Evolutionary conservation across 2,797 vertebrate genomes (phyloP).

Genomic region (Linurgus olivaceus): DNA sequence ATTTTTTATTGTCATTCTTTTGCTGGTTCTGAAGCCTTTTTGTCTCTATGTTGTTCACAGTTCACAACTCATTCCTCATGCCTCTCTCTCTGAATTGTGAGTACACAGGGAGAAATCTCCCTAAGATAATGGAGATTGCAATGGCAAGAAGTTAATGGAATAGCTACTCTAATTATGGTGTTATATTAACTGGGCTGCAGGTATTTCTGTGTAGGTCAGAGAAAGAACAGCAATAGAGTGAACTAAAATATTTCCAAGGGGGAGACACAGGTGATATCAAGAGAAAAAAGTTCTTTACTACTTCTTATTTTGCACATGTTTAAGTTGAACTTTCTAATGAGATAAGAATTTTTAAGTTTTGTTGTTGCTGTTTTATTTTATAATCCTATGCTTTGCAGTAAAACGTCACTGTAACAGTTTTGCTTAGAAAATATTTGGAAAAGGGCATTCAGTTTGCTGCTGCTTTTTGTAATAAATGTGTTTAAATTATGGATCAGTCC

Average conservation of each 20-base stretch:
- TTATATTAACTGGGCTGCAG: not conserved
- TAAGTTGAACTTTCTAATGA: not conserved
- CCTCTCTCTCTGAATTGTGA: not conserved
- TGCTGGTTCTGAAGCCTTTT: not conserved
- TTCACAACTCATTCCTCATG: not conserved
- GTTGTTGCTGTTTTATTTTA: not conserved
- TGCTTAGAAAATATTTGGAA: not conserved
- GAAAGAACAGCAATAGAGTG: not conserved
- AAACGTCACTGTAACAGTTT: not conserved
- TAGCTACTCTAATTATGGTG: not conserved
- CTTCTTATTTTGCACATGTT: not conserved
- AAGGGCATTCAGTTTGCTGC: not conserved
- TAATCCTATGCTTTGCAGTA: not conserved
- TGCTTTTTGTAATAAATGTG: not conserved
- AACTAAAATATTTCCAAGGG: not conserved
- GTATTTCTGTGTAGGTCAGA: not conserved
- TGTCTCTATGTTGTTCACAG: accelerated
- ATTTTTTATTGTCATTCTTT: not conserved
- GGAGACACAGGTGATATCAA: not conserved
- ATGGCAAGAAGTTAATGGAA: not conserved
- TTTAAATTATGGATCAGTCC: not conserved
- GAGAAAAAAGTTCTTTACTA: not conserved
- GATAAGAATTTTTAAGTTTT: not conserved
- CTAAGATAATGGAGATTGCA: not conserved
- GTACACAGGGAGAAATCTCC: not conserved